Evolutionary conservation across 2,888 invertebrate genomes (phyloP), one percentile per base, ranked within the genome.

Genomic region (Torymus texanus): DNA sequence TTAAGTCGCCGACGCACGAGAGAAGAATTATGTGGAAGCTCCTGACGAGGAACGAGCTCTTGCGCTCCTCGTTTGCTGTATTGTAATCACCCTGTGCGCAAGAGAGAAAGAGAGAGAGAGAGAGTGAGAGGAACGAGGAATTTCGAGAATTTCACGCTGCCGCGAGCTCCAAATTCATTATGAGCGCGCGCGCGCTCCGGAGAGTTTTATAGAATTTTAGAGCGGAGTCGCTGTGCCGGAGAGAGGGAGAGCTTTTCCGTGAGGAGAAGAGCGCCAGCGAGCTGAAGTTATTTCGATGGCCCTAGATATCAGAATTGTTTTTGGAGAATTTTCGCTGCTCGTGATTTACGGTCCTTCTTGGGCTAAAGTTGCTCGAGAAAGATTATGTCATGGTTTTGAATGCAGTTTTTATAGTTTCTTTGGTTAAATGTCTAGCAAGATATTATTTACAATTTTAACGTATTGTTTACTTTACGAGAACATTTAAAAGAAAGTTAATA

Each of bases 91-190:
- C 55, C 50, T 50, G n/a, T 2, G 55, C 16, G 29, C 72, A 68
- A 68, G 61, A 8, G 29, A 18, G 63, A 29, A 16, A 5, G 18
- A 29, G 41, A 41, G 41, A 5, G 41, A 41, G 41, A 41, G 41
- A 41, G 41, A 41, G 41, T 8, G 41, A 41, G 41, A 41, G 41
- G 62, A 29, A n/a, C 55, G 14, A 50, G 56, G 78, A 78, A 80
- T 82, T 63, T 67, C 56, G 18, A 71, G 72, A 82, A 82, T 80
- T 78, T 81, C 71, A 59, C 66, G 65, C 72, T 59, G 59, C 58
- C 51, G 50, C 63, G 59, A 68, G 68, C 66, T 74, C 59, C 24
- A 63, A 74, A 74, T 76, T 76, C 76, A 76, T 80, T 75, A 51
- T 74, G 55, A 65, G 66, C 5, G 24, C 2, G 13, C 16, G 10